phyloP scores from a whole-genome alignment of 2,888 invertebrate species.

The Orchesella flavescens region DNA sequence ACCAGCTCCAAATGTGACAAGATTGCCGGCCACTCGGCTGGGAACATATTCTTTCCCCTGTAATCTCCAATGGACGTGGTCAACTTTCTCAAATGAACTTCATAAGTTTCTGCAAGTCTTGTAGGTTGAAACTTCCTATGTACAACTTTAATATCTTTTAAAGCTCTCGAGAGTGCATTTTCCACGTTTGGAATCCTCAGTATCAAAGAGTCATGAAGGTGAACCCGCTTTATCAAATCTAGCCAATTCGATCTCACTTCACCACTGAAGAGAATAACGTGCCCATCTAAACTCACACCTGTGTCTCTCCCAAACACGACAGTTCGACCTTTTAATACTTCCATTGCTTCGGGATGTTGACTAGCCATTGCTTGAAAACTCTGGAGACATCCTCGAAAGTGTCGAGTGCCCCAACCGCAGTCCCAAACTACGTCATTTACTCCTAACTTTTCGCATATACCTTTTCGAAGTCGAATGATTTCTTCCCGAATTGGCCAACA shows the following conservation, averaged over 20 bases:
- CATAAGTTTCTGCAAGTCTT: conserved; percentile 89
- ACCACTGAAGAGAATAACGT: conserved; percentile 91
- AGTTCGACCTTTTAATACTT: conserved; percentile 81
- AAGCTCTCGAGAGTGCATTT: conserved; percentile 86
- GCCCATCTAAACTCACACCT: conserved; percentile 91
- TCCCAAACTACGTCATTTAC: conserved; percentile 83
- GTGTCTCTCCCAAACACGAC: conserved; percentile 92
- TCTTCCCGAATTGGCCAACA: conserved; percentile 83
- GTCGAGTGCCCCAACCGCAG: conserved; percentile 90
- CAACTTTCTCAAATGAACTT: conserved; percentile 86
- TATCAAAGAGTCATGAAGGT: conserved; percentile 81
- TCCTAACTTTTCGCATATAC: conserved; percentile 78
- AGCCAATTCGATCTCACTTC: conserved; percentile 96
- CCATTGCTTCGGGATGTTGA: conserved; percentile 84
- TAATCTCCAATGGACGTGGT: conserved; percentile 89
- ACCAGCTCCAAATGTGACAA: conserved; percentile 87
- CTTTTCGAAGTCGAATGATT: conserved; percentile 80
- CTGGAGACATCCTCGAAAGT: conserved; percentile 91
- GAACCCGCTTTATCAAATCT: conserved; percentile 88
- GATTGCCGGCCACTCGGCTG: conserved; percentile 82
- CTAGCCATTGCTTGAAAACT: conserved; percentile 85
- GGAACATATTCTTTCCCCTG: conserved; percentile 80
- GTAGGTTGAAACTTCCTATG: conserved; percentile 94
- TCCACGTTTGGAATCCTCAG: conserved; percentile 87
- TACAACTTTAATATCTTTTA: conserved; percentile 87